Evolutionary conservation across 2,797 vertebrate species (phyloP).

Genomic region (Channa striata): DNA sequence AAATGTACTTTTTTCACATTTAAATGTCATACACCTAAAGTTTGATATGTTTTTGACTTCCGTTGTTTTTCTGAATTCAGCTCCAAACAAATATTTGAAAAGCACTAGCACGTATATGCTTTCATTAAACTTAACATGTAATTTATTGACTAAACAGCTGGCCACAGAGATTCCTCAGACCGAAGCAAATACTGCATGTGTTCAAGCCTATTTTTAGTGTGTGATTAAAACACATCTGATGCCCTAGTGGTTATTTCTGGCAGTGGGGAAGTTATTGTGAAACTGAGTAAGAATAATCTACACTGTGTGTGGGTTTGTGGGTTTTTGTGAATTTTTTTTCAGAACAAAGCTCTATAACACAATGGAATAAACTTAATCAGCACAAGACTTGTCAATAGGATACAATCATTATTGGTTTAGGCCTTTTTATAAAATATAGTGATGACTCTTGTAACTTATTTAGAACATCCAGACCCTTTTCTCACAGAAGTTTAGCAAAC

Average conservation of each 20-base stretch:
- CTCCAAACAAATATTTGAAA: no score
- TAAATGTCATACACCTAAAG: no score
- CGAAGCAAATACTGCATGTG: neutral
- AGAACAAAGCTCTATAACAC: neutral
- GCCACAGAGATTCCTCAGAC: neutral
- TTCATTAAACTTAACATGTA: neutral
- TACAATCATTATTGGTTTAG: neutral
- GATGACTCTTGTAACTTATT: neutral
- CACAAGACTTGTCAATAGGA: neutral
- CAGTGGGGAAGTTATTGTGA: neutral
- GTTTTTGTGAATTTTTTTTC: no score
- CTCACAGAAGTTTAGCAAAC: neutral
- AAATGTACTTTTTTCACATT: no score
- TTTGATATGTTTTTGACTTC: neutral
- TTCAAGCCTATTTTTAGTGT: neutral
- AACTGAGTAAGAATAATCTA: no score
- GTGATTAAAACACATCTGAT: constrained; percentile 2
- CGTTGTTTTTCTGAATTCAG: neutral
- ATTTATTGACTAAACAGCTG: neutral
- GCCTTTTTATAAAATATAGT: neutral
- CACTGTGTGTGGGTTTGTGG: neutral
- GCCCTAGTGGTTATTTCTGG: neutral
- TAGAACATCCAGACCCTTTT: neutral
- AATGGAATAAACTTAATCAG: neutral
- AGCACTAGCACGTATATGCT: neutral